Evolutionary conservation across 2,797 vertebrate species (phyloP).

Genomic region (Cetoscarus ocellatus): DNA sequence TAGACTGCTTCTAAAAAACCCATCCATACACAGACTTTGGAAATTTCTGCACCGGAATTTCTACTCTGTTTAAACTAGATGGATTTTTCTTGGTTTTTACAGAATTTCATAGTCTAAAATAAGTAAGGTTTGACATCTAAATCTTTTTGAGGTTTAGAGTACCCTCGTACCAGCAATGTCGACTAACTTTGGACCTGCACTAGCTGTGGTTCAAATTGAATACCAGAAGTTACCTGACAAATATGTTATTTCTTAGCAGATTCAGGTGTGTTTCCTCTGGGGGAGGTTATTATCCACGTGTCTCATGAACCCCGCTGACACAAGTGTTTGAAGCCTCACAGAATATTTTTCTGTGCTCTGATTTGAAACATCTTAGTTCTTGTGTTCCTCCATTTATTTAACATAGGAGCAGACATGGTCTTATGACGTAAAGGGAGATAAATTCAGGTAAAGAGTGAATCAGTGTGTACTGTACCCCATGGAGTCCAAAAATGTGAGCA

Average conservation of each 20-base stretch:
- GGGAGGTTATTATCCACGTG: slow-evolving; percentile 52
- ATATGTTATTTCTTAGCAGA: slow-evolving; percentile 31
- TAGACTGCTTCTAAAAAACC: background rate
- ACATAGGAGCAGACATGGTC: slow-evolving; percentile 14
- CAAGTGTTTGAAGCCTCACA: slow-evolving; percentile 10
- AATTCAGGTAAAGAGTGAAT: slow-evolving; percentile 20
- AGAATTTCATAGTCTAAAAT: slow-evolving; percentile 29
- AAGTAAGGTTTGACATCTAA: background rate
- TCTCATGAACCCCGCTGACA: slow-evolving; percentile 39
- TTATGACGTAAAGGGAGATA: background rate
- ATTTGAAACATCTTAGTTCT: slow-evolving; percentile 12
- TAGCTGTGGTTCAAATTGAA: slow-evolving; percentile 6
- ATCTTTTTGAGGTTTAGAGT: slow-evolving; percentile 6
- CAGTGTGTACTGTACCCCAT: slow-evolving; percentile 6
- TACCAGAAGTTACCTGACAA: slow-evolving; percentile 1
- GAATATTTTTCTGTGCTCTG: slow-evolving; percentile 11
- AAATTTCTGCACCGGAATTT: slow-evolving; percentile 48
- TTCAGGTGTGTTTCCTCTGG: slow-evolving; percentile 1
- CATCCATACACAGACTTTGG: background rate
- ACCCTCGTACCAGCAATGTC: background rate
- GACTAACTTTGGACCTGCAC: background rate
- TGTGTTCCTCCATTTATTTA: slow-evolving; percentile 8
- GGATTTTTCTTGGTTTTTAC: slow-evolving; percentile 31
- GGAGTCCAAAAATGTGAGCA: slow-evolving; percentile 12
- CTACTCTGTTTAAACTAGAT: slow-evolving; percentile 4